These are phyloP conservation scores for Alentia gelatinosa DNA, from an alignment of 2,888 invertebrate species.

Conservation along the genomic window DNA sequence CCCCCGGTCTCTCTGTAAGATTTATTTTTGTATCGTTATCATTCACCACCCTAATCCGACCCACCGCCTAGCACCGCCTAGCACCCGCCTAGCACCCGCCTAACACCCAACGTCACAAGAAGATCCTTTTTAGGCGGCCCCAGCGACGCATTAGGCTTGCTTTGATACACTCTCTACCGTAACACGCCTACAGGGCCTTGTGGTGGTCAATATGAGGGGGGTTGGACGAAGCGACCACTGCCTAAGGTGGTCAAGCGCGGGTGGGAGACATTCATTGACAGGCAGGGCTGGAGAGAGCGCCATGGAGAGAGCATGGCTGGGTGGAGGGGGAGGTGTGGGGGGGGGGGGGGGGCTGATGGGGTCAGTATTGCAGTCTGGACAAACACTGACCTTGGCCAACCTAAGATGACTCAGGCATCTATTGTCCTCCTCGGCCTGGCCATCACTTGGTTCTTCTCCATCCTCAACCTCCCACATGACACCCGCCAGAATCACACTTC, in stretches of 20 bases:
- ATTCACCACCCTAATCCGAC: neutral
- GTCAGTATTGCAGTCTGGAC: conserved; percentile 30
- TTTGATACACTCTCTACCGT: neutral
- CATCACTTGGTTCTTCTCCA: neutral
- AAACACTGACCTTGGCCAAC: neutral
- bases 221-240: no score
- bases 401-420: neutral
- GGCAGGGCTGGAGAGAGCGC: neutral
- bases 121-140: neutral
- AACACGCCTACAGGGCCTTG: conserved; percentile 2
- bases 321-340: neutral
- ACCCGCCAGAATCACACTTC: no score
- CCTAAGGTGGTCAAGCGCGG: neutral
- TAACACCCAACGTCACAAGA: neutral
- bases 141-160: neutral
- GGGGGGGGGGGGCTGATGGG: neutral
- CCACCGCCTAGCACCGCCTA: no score
- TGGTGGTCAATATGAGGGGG: conserved; percentile 15
- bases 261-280: neutral
- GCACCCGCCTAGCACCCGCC: no score
- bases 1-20: no score
- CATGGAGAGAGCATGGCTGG: neutral
- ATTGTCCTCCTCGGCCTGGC: neutral
- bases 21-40: neutral
- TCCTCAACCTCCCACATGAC: neutral